Evolutionary conservation across 2,888 invertebrate genomes (phyloP).

Genomic region (Coenonympha arcania): DNA sequence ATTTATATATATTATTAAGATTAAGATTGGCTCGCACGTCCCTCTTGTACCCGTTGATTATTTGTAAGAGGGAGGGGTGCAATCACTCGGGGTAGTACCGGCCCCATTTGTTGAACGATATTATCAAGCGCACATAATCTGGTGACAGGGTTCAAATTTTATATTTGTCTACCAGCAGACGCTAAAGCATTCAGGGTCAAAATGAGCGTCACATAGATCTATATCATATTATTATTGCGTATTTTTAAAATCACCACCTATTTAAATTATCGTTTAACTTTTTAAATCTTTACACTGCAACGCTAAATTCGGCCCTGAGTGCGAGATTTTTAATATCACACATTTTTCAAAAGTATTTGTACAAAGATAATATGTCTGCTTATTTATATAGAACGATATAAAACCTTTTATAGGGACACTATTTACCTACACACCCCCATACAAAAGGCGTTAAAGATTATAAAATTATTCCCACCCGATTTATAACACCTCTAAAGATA

Average conservation of each 20-base stretch:
- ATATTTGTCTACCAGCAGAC: conserved; percentile 61
- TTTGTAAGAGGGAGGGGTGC: too few species aligned
- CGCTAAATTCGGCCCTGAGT: conserved; percentile 22
- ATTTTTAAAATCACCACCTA: conserved; percentile 15
- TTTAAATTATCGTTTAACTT: conserved; percentile 12
- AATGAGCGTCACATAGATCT: conserved; percentile 17
- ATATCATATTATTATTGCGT: too few species aligned
- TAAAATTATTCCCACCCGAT: conserved; percentile 23
- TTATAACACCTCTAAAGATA: too few species aligned
- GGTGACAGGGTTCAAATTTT: conserved; percentile 68
- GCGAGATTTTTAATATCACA: conserved; percentile 39
- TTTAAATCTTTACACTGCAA: conserved; percentile 12
- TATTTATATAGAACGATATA: conserved; percentile 30
- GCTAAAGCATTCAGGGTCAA: conserved; percentile 28
- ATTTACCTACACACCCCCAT: conserved; percentile 27
- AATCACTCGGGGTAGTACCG: too few species aligned
- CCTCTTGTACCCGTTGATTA: too few species aligned
- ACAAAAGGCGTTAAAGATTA: conserved; percentile 20
- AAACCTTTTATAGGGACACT: conserved; percentile 32
- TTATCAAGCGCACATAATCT: conserved; percentile 64
- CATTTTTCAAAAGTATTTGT: conserved; percentile 53
- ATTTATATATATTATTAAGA: too few species aligned
- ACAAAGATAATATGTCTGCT: conserved; percentile 33
- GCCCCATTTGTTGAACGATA: conserved; percentile 17
- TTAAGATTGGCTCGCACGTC: too few species aligned